Base-by-base conservation (phyloP, 2,113 vertebrate species). In the Lamprotornis superbus region DNA sequence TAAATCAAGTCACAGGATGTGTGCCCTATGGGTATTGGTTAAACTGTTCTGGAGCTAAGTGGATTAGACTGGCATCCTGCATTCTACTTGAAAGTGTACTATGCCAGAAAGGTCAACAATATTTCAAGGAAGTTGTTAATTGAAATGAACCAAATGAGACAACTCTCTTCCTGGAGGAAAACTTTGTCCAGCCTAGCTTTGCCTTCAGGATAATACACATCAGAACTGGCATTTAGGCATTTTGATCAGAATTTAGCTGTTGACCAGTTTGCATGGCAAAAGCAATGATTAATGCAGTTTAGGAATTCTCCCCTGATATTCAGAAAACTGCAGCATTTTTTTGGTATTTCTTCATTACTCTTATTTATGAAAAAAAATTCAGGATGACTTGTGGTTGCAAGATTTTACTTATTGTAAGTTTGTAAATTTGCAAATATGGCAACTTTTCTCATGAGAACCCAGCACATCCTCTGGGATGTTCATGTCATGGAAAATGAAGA, bases 1-100 rank as follows among this genome's bases (percentile, higher is more conserved):
- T 95, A 97, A 97, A 96, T 91, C 82, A 92, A 97, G 95, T 97
- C 97, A 97, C 93, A 98, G 90, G 97, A 97, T 97, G 57, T 83
- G 57, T 97, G 93, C 95, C 97, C 96, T 94, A 83, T 4, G 83
- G 97, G 70, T 91, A 94, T 87, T 94, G 92, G 93, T 94, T 96
- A 96, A 96, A 85, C 73, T 84, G 42, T 87, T 97, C 97, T 96
- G 92, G 95, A 96, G 59, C 79, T 93, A 94, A 96, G 96, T 96
- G 93, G 95, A 95, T 97, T 97, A 97, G 79, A 97, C 95, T 90
- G 90, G 97, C 89, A 97, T 91, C 76, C 92, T 95, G 78, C 67
- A 2, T 94, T 96, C 95, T 55, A 74, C 81, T 96, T 96, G 68
- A 93, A 94, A 97, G 94, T 70, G 59, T 88, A 27, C 93, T 70